Evolutionary conservation across 2,888 invertebrate genomes (phyloP).

Genomic region (Barypeithes pellucidus): DNA sequence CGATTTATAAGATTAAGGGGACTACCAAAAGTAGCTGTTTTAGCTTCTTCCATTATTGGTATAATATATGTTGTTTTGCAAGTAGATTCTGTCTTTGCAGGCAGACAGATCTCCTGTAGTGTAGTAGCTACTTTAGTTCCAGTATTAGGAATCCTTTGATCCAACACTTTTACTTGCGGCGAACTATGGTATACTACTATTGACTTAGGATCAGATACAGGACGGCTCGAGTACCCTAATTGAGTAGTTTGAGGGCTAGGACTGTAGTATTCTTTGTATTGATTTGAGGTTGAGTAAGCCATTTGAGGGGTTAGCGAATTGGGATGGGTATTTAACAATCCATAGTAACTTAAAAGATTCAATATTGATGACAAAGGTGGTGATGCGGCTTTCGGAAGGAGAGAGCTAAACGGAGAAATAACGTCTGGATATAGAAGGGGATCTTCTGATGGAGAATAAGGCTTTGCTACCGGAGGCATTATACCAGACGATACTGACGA

Average conservation of each 20-base stretch:
- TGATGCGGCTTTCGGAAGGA: neutral
- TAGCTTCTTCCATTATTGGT: neutral
- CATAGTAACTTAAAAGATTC: neutral
- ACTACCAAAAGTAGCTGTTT: neutral
- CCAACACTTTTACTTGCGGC: neutral
- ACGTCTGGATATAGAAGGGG: neutral
- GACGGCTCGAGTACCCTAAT: neutral
- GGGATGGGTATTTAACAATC: neutral
- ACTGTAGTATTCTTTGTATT: neutral
- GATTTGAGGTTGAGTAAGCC: neutral
- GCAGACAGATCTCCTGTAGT: neutral
- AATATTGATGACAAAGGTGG: neutral
- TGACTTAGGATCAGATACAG: neutral
- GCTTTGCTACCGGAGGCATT: neutral
- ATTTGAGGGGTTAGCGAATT: neutral
- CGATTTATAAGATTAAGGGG: neutral
- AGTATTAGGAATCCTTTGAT: too few species aligned
- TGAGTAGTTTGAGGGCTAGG: neutral
- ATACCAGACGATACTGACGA: neutral
- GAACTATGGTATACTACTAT: neutral
- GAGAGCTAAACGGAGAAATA: neutral
- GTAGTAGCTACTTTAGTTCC: neutral
- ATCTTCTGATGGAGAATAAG: neutral
- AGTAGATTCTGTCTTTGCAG: neutral
- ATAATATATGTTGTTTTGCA: neutral